Conservation (phyloP, 1,140 invertebrate species). For the Drosophila arizonae region DNA sequence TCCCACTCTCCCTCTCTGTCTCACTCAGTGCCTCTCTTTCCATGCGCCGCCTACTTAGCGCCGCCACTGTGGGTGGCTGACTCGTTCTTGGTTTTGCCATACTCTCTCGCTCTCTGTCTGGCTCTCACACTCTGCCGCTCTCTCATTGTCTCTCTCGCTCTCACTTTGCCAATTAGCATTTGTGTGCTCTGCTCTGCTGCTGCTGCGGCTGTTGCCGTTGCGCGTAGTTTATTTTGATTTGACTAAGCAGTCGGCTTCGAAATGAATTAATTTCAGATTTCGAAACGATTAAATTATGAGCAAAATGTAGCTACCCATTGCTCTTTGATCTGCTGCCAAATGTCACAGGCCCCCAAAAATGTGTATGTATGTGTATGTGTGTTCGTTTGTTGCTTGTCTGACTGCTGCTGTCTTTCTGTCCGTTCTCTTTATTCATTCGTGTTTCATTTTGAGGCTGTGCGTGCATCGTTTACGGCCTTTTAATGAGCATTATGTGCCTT, state of each 20-base stretch:
- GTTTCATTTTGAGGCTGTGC: slow-evolving; percentile 21
- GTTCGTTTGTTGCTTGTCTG: slow-evolving; percentile 1
- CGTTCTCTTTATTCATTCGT: slow-evolving; percentile 31
- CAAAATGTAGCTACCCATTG: slow-evolving; percentile 56
- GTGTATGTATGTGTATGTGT: background rate
- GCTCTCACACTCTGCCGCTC: slow-evolving; percentile 3
- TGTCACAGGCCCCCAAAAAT: background rate
- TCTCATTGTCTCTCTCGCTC: background rate
- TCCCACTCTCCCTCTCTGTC: background rate
- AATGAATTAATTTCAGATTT: slow-evolving; percentile 71
- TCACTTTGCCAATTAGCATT: slow-evolving; percentile 71
- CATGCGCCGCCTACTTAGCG: slow-evolving; percentile 71
- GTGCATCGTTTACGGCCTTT: slow-evolving; percentile 67
- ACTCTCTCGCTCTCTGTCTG: slow-evolving; percentile 7
- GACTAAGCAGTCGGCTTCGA: slow-evolving; percentile 64
- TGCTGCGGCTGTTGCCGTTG: slow-evolving; percentile 34
- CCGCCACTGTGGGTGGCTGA: slow-evolving; percentile 58
- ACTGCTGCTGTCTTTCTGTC: too few species aligned
- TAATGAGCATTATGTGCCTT: slow-evolving; percentile 80
- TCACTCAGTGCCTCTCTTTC: background rate
- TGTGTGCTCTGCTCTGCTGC: slow-evolving; percentile 8
- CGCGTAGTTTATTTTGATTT: slow-evolving; percentile 74
- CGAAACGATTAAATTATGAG: slow-evolving; percentile 80
- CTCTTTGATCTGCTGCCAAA: slow-evolving; percentile 79
- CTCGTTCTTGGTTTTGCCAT: slow-evolving; percentile 16